phyloP scores from a whole-genome alignment of 1,140 invertebrate genomes.

The Dreissena polymorpha region DNA sequence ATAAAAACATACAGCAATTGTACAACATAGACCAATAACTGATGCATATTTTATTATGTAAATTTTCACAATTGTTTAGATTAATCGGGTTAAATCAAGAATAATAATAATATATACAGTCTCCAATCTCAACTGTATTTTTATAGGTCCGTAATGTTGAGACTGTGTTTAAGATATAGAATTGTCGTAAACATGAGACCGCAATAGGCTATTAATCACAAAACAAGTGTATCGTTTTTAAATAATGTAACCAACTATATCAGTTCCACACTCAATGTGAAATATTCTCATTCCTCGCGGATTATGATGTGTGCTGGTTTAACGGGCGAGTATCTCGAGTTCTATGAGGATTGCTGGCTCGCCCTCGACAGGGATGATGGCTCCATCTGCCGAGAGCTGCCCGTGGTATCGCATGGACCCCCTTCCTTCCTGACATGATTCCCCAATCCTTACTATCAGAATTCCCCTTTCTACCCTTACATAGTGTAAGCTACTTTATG shows the following conservation, averaged over 20 bases:
- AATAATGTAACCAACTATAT: background rate
- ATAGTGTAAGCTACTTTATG: too few relatives aligned
- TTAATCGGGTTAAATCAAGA: too few relatives aligned
- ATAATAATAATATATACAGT: too few relatives aligned
- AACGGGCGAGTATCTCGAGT: conserved; percentile 64
- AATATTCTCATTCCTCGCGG: conserved; percentile 29
- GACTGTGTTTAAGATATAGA: background rate
- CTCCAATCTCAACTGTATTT: too few relatives aligned
- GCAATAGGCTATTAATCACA: background rate
- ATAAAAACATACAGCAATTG: too few relatives aligned
- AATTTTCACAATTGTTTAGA: too few relatives aligned
- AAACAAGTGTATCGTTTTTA: background rate
- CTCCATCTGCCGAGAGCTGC: conserved; percentile 70
- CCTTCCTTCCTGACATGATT: background rate
- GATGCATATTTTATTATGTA: too few relatives aligned
- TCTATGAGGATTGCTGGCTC: conserved; percentile 73
- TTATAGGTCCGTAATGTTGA: too few relatives aligned
- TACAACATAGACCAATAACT: too few relatives aligned
- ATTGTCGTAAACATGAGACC: background rate
- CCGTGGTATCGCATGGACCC: conserved; percentile 51
- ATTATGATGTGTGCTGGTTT: conserved; percentile 55
- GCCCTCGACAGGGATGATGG: conserved; percentile 65
- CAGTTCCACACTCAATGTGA: background rate
- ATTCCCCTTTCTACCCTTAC: too few relatives aligned
- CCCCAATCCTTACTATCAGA: too few relatives aligned